Conservation (phyloP, 2,113 vertebrate species). For the Laticauda laticaudata region DNA sequence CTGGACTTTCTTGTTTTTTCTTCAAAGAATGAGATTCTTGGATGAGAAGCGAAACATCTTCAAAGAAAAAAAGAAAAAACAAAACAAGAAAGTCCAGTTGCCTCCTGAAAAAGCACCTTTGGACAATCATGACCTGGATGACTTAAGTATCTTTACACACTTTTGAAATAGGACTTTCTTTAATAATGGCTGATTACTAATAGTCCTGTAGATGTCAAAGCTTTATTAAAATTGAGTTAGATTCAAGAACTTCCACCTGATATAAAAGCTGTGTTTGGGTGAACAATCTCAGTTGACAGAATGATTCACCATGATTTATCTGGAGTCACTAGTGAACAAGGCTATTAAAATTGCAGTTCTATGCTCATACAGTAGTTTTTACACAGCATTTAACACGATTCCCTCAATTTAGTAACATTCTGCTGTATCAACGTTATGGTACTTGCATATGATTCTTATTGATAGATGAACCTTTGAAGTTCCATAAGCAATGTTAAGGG, state of each 20-base stretch:
- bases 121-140: too few relatives aligned
- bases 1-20: too few relatives aligned
- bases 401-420: background rate
- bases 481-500: background rate
- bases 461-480: background rate
- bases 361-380: background rate
- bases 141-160: background rate
- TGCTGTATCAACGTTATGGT: background rate
- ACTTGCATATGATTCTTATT: constrained; percentile 3
- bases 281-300: background rate
- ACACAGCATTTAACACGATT: rapidly evolving
- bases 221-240: background rate
- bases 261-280: background rate
- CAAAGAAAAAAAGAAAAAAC: too few relatives aligned
- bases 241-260: background rate
- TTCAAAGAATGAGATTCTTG: too few relatives aligned
- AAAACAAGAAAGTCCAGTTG: too few relatives aligned
- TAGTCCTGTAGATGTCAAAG: constrained; percentile 26
- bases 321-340: background rate
- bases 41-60: too few relatives aligned
- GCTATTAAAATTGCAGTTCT: constrained; percentile 24
- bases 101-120: too few relatives aligned
- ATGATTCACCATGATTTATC: background rate
- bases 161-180: constrained; percentile 23
- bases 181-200: background rate